Base-by-base conservation (phyloP, 2,113 vertebrate genomes). In the Dermatemys mawii region DNA sequence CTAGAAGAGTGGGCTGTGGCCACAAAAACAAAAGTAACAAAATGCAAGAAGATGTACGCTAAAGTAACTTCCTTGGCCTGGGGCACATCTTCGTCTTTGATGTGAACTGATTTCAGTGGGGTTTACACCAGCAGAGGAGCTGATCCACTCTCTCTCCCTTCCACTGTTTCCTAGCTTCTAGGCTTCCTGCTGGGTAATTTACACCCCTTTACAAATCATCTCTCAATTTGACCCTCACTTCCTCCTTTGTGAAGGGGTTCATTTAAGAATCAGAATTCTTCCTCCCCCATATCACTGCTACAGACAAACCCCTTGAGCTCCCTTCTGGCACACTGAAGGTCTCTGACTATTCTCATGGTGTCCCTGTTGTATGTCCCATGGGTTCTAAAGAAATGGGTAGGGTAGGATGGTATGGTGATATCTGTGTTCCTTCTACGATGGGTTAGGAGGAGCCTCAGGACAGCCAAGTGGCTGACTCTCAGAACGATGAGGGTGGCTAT, bases 371-470 rank as follows among this genome's bases (percentile, higher is more conserved):
- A 8, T 19, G 19, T 10, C 53, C 53, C 22, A 54, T 2, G 22
- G 22, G 53, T 9, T 54, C 24, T 54, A 54, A 54, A 13, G 27
- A 27, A 55, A 55, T 11, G 24, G 54, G 24, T 26, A 19, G 24
- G 54, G 24, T 55, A 24, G 24, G 4, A 57, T 11, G 13, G 27
- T 57, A 12, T 32, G 27, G 55, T 29, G 55, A 13, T 13, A 27
- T 57, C 11, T 12, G 11, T 57, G 55, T 57, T 57, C 32, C 55
- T 29, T 29, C 27, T 57, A 57, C 3, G 11, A 57, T 57, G 27
- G 12, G 5, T 13, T 57, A 57, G 55, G 55, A 57, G 32, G 54
- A n/a, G 53, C 22, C 60, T 5, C 0, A 0, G 26, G 29, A 8
- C 24, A 41, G 13, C 17, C 4, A 27, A 16, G 11, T 13, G 19